These are phyloP conservation scores for Gymnocephalus cernua DNA, from an alignment of 2,113 vertebrate species.

Conservation along the genomic window DNA sequence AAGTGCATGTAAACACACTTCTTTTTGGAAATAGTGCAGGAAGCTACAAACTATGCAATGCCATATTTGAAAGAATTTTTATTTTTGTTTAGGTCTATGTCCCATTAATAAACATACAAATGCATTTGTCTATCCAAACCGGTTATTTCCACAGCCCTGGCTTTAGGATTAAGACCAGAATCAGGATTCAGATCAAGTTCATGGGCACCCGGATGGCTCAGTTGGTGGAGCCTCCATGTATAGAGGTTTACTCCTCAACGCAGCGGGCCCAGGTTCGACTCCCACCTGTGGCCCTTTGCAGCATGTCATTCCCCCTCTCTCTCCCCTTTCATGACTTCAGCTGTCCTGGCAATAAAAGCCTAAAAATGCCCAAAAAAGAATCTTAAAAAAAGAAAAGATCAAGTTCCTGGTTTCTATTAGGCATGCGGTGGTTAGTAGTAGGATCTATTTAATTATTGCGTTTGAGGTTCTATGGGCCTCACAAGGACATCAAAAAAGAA, in stretches of 20 bases:
- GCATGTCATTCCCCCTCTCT: no score
- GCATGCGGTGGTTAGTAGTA: background rate
- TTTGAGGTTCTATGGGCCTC: background rate
- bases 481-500: background rate
- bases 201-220: no score
- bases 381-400: no score
- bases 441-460: background rate
- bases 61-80: no score
- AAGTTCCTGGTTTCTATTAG: background rate
- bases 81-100: background rate
- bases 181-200: background rate
- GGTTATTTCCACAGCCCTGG: background rate
- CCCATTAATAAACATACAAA: background rate
- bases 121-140: background rate
- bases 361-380: no score
- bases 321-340: no score
- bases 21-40: background rate
- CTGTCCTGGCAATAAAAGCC: no score
- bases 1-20: background rate
- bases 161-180: slow-evolving; percentile 2
- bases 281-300: no score
- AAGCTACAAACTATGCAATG: background rate
- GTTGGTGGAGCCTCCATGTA: no score
- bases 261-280: no score
- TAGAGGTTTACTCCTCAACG: no score